These are phyloP conservation scores for Lochmaea crataegi DNA, from an alignment of 2,888 invertebrate genomes.

Conservation along the genomic window DNA sequence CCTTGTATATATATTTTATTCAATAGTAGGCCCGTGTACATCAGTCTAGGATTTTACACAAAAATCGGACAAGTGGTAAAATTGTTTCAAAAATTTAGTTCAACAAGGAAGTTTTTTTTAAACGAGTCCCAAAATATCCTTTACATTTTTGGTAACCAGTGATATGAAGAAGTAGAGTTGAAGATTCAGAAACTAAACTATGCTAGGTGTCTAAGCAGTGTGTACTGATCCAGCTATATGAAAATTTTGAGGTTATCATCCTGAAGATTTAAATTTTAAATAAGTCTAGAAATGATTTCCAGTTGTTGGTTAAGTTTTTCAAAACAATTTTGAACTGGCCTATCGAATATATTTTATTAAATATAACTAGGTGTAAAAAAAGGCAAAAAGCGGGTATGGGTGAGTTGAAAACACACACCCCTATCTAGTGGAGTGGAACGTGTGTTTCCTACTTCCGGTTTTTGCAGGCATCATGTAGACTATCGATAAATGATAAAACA, in stretches of 20 bases:
- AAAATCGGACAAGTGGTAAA: background rate
- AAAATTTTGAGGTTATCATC: no score
- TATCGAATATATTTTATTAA: constrained; percentile 56
- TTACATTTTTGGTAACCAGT: no score
- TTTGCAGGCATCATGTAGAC: constrained; percentile 24
- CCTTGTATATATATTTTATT: constrained; percentile 56
- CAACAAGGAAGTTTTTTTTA: no score
- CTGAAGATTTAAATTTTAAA: no score
- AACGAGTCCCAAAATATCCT: no score
- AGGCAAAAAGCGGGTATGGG: constrained; percentile 52
- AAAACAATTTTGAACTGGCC: constrained; percentile 10
- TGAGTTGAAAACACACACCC: constrained; percentile 54
- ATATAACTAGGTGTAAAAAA: constrained; percentile 57
- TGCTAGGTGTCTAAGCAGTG: no score
- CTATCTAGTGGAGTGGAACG: constrained; percentile 47
- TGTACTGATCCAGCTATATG: no score
- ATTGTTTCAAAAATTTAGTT: no score
- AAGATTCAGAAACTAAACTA: no score
- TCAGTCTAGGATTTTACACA: background rate
- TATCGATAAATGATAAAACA: constrained; percentile 23
- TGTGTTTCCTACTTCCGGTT: constrained; percentile 53
- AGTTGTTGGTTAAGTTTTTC: no score
- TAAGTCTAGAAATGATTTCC: no score
- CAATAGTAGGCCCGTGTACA: constrained; percentile 45
- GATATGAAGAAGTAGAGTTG: no score